Percentiles rank a stretch among this genome's conserved stretches.
Evolutionary conservation across 2,113 vertebrate genomes (phyloP).

Genomic region (Danionella cerebrum): DNA sequence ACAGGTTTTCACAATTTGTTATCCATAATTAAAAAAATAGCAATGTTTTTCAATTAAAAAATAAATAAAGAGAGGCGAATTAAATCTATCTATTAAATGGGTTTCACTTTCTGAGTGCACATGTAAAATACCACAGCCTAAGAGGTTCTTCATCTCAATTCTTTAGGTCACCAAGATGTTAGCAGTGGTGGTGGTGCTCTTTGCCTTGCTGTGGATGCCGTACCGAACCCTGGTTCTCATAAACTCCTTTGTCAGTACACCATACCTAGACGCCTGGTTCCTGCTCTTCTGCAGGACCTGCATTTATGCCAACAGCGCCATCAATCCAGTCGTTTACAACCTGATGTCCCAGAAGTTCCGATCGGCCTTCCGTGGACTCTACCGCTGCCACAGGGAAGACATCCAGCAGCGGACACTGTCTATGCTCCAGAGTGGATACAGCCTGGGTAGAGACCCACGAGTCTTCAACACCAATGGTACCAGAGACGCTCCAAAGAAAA

Average conservation of each 20-base stretch:
- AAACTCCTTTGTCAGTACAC: constrained; percentile 64
- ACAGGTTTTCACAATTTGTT: too few relatives aligned
- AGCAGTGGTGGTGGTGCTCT: constrained; percentile 63
- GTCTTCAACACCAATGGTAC: constrained; percentile 24
- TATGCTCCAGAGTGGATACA: constrained; percentile 40
- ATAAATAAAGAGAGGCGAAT: too few relatives aligned
- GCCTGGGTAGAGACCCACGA: constrained; percentile 38
- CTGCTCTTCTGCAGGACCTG: constrained; percentile 68
- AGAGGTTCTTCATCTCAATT: background rate
- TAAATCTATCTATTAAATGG: too few relatives aligned
- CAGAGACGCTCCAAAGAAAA: constrained; percentile 24
- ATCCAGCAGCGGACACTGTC: constrained; percentile 41
- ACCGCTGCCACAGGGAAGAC: constrained; percentile 51
- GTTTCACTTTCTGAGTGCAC: too few relatives aligned
- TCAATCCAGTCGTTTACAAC: constrained; percentile 74
- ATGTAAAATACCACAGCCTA: too few relatives aligned
- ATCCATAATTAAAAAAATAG: too few relatives aligned
- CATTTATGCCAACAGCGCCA: constrained; percentile 72
- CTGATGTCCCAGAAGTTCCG: constrained; percentile 74
- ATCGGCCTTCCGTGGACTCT: constrained; percentile 62
- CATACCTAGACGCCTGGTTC: constrained; percentile 70
- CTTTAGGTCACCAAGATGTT: constrained; percentile 71
- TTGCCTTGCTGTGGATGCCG: constrained; percentile 74
- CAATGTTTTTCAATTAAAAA: too few relatives aligned
- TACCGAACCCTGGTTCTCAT: constrained; percentile 68